phyloP scores from a whole-genome alignment of 1,140 invertebrate species.

The Caenorhabditis remanei region DNA sequence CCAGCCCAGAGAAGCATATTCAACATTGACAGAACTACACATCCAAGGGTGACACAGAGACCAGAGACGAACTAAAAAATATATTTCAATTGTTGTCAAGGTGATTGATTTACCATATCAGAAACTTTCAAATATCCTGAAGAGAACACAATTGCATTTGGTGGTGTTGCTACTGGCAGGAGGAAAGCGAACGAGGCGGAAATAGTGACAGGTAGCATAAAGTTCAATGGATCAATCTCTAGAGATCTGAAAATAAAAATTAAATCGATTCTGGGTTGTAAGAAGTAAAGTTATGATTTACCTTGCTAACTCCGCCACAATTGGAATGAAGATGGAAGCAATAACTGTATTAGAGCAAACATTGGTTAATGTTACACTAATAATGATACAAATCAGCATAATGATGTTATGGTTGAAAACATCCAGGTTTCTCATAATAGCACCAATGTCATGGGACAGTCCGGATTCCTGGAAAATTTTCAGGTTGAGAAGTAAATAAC shows the following conservation, averaged over 20 bases:
- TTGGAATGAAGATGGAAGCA: conserved; percentile 79
- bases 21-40: conserved; percentile 57
- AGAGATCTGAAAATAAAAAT: conserved; percentile 54
- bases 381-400: conserved; percentile 75
- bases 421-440: conserved; percentile 72
- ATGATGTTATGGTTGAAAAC: conserved; percentile 74
- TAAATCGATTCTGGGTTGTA: background rate
- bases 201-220: conserved; percentile 87
- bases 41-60: conserved; percentile 63
- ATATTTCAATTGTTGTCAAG: background rate
- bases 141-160: conserved; percentile 90
- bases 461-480: conserved; percentile 69
- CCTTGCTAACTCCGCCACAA: conserved; percentile 66
- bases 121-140: conserved; percentile 78
- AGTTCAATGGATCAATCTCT: conserved; percentile 85
- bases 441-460: conserved; percentile 72
- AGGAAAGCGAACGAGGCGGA: conserved; percentile 85
- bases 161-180: conserved; percentile 87
- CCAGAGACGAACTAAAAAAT: conserved; percentile 65
- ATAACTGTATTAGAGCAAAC: conserved; percentile 80
- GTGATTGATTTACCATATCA: conserved; percentile 78
- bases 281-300: background rate
- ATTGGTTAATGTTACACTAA: conserved; percentile 79
- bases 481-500: too few species aligned
- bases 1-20: conserved; percentile 67